Conservation (phyloP, 2,888 invertebrate genomes). For the Lamellibrachia columna region DNA sequence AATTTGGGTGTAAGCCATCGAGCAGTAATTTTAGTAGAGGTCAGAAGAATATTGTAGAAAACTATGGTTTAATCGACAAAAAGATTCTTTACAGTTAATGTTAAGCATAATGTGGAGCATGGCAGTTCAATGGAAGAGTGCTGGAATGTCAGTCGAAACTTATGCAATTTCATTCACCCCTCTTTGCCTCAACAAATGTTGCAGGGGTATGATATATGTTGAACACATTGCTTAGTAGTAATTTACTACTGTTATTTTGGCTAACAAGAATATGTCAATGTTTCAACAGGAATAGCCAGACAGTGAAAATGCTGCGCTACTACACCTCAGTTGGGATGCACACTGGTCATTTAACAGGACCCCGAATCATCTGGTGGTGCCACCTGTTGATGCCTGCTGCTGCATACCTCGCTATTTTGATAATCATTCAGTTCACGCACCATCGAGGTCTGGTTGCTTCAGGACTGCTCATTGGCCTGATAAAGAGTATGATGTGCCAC, state of each 20-base stretch:
- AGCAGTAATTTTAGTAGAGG: too few relatives aligned
- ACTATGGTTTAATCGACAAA: too few relatives aligned
- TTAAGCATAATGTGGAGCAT: too few relatives aligned
- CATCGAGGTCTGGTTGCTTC: neutral
- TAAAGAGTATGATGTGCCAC: neutral
- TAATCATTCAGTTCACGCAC: neutral
- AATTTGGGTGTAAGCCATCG: too few relatives aligned
- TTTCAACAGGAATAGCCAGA: neutral
- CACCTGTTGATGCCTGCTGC: conserved; percentile 49
- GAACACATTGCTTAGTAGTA: too few relatives aligned
- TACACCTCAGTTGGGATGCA: conserved; percentile 18
- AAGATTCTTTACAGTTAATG: too few relatives aligned
- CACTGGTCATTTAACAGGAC: conserved; percentile 31
- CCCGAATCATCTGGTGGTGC: conserved; percentile 54
- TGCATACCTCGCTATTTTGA: conserved; percentile 28
- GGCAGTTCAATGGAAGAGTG: too few relatives aligned
- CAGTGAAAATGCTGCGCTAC: conserved; percentile 14
- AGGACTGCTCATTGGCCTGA: neutral
- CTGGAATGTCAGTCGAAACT: too few relatives aligned
- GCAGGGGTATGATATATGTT: too few relatives aligned
- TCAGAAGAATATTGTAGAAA: too few relatives aligned
- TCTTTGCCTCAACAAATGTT: too few relatives aligned
- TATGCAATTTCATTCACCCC: too few relatives aligned
- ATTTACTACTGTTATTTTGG: neutral
- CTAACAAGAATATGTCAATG: neutral